Conservation (phyloP, 2,113 vertebrate genomes). For the Trichechus manatus region DNA sequence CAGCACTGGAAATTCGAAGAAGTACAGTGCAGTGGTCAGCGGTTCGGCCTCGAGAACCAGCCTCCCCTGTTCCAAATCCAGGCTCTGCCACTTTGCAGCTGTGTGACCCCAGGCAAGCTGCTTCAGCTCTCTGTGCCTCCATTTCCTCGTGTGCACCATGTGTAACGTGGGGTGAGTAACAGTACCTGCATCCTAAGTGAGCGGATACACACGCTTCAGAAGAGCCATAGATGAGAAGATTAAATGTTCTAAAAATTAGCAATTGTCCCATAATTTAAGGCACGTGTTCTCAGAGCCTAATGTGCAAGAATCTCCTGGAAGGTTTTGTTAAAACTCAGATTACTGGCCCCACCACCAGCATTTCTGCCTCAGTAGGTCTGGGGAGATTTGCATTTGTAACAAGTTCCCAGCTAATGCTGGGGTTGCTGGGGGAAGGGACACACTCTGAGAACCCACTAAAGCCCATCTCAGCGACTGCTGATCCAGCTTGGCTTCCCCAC, state of each 20-base stretch:
- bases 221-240: not conserved
- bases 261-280: not conserved
- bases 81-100: not conserved
- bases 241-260: not conserved
- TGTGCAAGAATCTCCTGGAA: too few species aligned
- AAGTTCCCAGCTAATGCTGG: not conserved
- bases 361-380: not conserved
- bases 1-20: not conserved
- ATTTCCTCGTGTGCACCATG: not conserved
- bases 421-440: too few species aligned
- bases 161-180: not conserved
- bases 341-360: not conserved
- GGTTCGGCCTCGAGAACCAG: not conserved
- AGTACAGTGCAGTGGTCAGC: fast-evolving
- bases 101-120: not conserved
- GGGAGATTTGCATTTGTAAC: not conserved
- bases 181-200: fast-evolving
- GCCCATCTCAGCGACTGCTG: fast-evolving
- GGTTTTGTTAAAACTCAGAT: not conserved
- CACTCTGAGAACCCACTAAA: not conserved
- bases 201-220: not conserved
- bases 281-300: not conserved
- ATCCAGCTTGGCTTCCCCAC: not conserved
- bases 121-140: not conserved
- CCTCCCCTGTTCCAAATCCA: not conserved